Percentiles rank a stretch among this genome's conserved stretches.
Conservation (phyloP, 92 coral and sea anemone species). For the Metridium senile region DNA sequence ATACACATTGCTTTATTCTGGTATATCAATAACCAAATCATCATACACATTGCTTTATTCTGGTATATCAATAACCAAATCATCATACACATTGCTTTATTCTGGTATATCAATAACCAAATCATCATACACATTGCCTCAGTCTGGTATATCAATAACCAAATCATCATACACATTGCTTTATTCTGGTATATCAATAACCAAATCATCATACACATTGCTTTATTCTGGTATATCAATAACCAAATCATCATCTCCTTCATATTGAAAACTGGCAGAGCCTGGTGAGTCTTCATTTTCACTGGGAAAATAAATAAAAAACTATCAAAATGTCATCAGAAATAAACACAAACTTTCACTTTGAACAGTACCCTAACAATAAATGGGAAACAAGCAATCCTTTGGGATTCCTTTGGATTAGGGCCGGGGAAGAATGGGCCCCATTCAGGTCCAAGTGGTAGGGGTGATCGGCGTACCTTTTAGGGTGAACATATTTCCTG, state of each 20-base stretch:
- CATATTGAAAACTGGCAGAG: slow-evolving; percentile 90
- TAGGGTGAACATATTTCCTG: too few species aligned
- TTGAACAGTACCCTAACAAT: too few species aligned
- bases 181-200: slow-evolving; percentile 90
- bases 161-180: not conserved
- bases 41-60: slow-evolving; percentile 42
- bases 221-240: slow-evolving; percentile 86
- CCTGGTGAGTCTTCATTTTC: slow-evolving; percentile 97
- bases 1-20: slow-evolving; percentile 46
- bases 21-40: slow-evolving; percentile 92
- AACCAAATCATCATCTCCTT: slow-evolving; percentile 96
- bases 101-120: slow-evolving; percentile 93
- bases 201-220: not conserved
- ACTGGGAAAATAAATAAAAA: slow-evolving; percentile 42
- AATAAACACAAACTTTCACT: too few species aligned
- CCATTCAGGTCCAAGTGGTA: too few species aligned
- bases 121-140: not conserved
- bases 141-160: slow-evolving; percentile 92
- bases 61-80: slow-evolving; percentile 88
- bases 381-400: too few species aligned
- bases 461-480: not conserved
- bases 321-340: not conserved
- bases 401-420: too few species aligned
- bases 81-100: slow-evolving; percentile 15
- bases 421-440: too few species aligned